Percentiles rank a stretch among this genome's conserved stretches.
phyloP scores from a whole-genome alignment of 37 sponge, comb jelly and placozoan species.

The Ephydatia muelleri region DNA sequence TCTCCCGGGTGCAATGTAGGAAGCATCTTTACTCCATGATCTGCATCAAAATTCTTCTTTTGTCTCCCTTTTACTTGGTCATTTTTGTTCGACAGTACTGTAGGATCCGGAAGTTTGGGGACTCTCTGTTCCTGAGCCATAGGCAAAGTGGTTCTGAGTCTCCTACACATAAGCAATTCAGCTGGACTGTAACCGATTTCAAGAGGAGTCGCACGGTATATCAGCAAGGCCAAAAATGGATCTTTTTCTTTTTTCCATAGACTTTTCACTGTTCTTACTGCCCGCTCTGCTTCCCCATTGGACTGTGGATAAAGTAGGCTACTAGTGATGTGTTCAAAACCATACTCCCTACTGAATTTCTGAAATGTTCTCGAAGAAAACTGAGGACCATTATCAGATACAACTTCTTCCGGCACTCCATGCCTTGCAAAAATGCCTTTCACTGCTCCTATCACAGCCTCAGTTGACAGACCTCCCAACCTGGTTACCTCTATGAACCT shows the following conservation, averaged over 20 bases:
- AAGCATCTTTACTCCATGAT: conserved; percentile 15
- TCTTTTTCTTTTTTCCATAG: conserved; percentile 50
- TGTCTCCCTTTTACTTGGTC: conserved; percentile 13
- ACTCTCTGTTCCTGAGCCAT: conserved; percentile 2
- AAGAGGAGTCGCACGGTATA: conserved; percentile 46
- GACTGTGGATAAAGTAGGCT: conserved; percentile 59
- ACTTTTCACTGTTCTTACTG: conserved; percentile 35
- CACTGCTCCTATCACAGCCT: conserved; percentile 34
- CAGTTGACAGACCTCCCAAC: conserved; percentile 9
- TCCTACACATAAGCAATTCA: conserved; percentile 45
- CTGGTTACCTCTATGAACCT: conserved; percentile 62
- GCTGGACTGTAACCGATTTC: conserved; percentile 45
- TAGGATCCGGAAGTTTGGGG: conserved; percentile 28
- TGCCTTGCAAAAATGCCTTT: conserved; percentile 66
- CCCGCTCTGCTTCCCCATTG: conserved; percentile 76
- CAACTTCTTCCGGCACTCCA: conserved; percentile 62
- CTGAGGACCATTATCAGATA: conserved; percentile 80
- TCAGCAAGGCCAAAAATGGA: conserved; percentile 43
- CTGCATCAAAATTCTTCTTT: conserved; percentile 27
- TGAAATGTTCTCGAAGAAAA: conserved; percentile 27
- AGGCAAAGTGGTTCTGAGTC: conserved; percentile 40
- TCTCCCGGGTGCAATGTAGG: conserved; percentile 24
- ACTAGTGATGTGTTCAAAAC: conserved; percentile 56
- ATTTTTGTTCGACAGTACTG: conserved; percentile 11
- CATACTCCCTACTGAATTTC: conserved; percentile 46